Conservation (phyloP, 2,797 vertebrate genomes). For the Chanos chanos region DNA sequence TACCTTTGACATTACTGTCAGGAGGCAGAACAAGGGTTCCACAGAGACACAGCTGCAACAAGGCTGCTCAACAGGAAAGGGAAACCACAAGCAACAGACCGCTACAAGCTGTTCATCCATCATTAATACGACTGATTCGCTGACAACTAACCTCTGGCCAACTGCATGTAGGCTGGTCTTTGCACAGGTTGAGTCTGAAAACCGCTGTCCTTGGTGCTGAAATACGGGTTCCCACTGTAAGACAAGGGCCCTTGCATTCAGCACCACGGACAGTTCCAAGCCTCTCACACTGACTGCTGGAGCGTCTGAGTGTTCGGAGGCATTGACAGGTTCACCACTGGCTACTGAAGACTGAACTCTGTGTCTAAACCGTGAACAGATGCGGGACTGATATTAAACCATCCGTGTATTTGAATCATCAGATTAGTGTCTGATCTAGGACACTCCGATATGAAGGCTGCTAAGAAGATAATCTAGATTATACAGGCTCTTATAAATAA, state of each 20-base stretch:
- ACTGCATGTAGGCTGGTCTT: not conserved
- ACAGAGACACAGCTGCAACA: too few relatives aligned
- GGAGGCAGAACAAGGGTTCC: too few relatives aligned
- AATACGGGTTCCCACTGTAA: too few relatives aligned
- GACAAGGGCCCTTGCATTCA: too few relatives aligned
- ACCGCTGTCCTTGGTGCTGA: not conserved
- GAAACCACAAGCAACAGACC: too few relatives aligned
- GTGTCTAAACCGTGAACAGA: conserved; percentile 6
- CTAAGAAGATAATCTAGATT: conserved; percentile 15
- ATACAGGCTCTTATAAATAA: not conserved
- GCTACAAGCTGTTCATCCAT: conserved; percentile 4
- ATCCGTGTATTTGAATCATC: conserved; percentile 3
- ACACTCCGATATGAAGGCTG: not conserved
- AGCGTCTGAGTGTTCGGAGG: not conserved
- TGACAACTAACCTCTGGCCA: not conserved
- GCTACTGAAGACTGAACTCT: not conserved
- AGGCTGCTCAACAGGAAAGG: too few relatives aligned
- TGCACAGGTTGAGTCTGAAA: not conserved
- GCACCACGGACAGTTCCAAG: conserved; percentile 12
- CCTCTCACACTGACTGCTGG: not conserved
- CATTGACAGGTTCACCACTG: not conserved
- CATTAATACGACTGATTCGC: not conserved
- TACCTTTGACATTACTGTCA: too few relatives aligned
- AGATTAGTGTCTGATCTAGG: conserved; percentile 2
- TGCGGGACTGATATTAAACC: not conserved